These are phyloP conservation scores for Marmota monax DNA, from an alignment of 2,113 vertebrate species.

Conservation along the genomic window DNA sequence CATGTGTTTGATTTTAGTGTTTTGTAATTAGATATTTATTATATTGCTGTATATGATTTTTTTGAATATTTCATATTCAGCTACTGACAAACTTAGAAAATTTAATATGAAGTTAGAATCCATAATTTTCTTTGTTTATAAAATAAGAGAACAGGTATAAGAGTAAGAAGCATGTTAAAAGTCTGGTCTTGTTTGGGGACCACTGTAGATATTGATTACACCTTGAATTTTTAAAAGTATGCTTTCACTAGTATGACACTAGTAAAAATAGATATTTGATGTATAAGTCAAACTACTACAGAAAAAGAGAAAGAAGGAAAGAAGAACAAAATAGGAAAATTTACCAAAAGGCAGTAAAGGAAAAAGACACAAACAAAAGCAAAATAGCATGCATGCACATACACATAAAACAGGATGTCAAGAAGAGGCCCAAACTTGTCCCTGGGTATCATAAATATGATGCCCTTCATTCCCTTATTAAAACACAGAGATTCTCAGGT, in stretches of 20 bases:
- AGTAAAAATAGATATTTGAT: background rate
- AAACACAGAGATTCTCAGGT: background rate
- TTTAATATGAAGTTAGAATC: background rate
- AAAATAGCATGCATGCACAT: background rate
- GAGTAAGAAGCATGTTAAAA: background rate
- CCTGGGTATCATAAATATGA: background rate
- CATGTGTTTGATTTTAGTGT: background rate
- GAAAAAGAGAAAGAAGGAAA: background rate
- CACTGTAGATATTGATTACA: background rate
- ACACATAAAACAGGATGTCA: background rate
- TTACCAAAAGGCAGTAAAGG: background rate
- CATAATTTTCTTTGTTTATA: background rate
- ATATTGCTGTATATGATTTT: too few species aligned
- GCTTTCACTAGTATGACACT: background rate
- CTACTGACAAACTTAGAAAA: background rate
- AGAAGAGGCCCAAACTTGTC: background rate
- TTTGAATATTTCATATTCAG: background rate
- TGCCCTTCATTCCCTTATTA: background rate
- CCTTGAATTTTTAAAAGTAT: background rate
- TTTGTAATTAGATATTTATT: background rate
- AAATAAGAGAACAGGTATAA: background rate
- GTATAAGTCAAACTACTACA: background rate
- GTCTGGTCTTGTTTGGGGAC: too few species aligned
- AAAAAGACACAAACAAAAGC: background rate
- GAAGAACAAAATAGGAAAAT: background rate